Base-by-base conservation (phyloP, 2,888 invertebrate genomes). In the Andrena fulva region DNA sequence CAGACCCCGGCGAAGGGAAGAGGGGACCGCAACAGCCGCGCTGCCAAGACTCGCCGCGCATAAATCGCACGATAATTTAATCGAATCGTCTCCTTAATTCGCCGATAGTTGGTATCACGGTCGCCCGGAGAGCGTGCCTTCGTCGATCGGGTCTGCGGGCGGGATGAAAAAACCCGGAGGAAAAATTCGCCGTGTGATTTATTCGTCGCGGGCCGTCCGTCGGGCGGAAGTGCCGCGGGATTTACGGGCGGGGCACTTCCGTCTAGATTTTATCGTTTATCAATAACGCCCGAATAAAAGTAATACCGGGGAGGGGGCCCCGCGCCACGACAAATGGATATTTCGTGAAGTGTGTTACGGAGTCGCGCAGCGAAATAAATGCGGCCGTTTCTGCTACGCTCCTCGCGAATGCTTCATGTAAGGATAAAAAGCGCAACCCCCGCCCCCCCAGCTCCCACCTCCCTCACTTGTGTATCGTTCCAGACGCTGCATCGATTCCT, bases 191-290 rank as follows among this genome's bases (percentile, higher is more conserved):
- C 42, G 67, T 86, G 89, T 92, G 92, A 92, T 92, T 92, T 92
- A 92, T 91, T 89, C 88, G 89, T 90, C 85, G 89, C 87, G 87
- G 87, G 89, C 90, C 91, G 90, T 87, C 90, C 89, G 91, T 89
- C 89, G 89, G 81, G 80, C 91, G 92, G 92, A 92, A 92, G 91
- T 90, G 85, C 88, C 84, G 75, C 75, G 85, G 87, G 84, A 92
- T 92, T 92, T 92, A 92, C 91, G 86, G 91, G 68, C 88, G 79
- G 77, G 75, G 84, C 86, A 87, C 86, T 89, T 88, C 90, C 90
- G 89, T 87, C 90, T 88, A 88, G 90, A 91, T 91, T 92, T 92
- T 92, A 92, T 92, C 92, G 92, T 91, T 92, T 92, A 91, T 92
- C 92, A 91, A 92, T 92, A 92, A 91, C 87, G 87, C 77, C 77